These are phyloP conservation scores for Naja naja DNA, from an alignment of 2,113 vertebrate genomes.

Conservation along the genomic window DNA sequence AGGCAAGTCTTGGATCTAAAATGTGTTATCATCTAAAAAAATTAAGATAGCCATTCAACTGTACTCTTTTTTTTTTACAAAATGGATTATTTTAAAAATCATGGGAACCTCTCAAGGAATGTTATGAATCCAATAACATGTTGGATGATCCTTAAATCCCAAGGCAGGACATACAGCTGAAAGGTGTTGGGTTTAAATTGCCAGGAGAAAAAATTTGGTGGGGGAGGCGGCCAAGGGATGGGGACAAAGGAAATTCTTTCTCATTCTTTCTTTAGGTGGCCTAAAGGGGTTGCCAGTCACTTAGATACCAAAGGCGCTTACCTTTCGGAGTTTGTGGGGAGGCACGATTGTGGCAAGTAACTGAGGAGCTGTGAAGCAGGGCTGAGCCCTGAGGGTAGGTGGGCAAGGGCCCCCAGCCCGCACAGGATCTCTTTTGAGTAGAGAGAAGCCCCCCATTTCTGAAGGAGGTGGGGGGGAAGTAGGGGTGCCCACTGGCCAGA, in stretches of 20 bases:
- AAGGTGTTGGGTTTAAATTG: not conserved
- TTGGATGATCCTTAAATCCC: not conserved
- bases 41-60: not conserved
- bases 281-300: not conserved
- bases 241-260: not conserved
- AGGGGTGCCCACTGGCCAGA: not conserved
- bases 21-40: not conserved
- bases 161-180: not conserved
- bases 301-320: not conserved
- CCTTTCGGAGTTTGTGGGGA: not conserved
- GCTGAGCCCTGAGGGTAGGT: not conserved
- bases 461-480: not conserved
- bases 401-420: not conserved
- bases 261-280: too few species aligned
- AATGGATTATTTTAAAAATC: not conserved
- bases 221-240: not conserved
- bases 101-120: not conserved
- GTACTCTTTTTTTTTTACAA: not conserved
- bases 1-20: not conserved
- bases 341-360: too few species aligned
- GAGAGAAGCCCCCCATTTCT: fast-evolving
- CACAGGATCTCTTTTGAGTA: not conserved
- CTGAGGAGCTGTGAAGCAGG: not conserved
- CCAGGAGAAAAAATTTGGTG: not conserved
- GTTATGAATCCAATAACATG: not conserved